A percentile compares a stretch with the other conserved stretches of the same genome.
Conservation (phyloP, 2,113 vertebrate species). For the Bujurquina vittata region DNA sequence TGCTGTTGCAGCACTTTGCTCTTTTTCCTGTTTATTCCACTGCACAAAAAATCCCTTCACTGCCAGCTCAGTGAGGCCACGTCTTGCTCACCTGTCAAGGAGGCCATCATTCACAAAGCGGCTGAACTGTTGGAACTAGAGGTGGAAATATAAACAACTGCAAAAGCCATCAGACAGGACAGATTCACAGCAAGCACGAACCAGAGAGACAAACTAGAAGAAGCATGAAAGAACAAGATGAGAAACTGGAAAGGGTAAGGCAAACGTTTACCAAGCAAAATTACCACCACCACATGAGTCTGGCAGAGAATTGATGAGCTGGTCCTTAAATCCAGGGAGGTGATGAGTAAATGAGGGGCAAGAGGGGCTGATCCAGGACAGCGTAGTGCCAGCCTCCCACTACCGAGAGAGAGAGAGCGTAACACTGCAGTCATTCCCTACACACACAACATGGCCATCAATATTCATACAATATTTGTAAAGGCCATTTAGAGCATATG, state of each 20-base stretch:
- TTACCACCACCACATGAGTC: background rate
- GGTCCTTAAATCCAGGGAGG: background rate
- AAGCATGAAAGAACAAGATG: too few species aligned
- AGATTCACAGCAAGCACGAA: background rate
- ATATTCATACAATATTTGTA: background rate
- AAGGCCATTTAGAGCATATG: background rate
- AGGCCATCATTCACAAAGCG: constrained; percentile 17
- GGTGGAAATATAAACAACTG: constrained; percentile 1
- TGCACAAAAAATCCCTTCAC: constrained; percentile 9
- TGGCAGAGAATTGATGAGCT: background rate
- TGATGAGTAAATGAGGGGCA: background rate
- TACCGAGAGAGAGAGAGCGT: background rate
- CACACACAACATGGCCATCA: background rate
- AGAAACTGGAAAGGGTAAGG: background rate
- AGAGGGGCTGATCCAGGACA: background rate
- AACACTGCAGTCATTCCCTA: background rate
- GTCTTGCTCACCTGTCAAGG: background rate
- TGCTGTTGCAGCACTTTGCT: background rate
- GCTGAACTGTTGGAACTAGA: background rate
- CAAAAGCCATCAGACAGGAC: background rate
- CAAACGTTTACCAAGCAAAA: background rate
- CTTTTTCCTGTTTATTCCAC: background rate
- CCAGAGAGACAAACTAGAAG: too few species aligned
- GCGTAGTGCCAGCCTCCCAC: background rate
- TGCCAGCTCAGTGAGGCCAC: background rate